phyloP scores from a whole-genome alignment of 2,797 vertebrate genomes.

The Babyrousa celebensis region DNA sequence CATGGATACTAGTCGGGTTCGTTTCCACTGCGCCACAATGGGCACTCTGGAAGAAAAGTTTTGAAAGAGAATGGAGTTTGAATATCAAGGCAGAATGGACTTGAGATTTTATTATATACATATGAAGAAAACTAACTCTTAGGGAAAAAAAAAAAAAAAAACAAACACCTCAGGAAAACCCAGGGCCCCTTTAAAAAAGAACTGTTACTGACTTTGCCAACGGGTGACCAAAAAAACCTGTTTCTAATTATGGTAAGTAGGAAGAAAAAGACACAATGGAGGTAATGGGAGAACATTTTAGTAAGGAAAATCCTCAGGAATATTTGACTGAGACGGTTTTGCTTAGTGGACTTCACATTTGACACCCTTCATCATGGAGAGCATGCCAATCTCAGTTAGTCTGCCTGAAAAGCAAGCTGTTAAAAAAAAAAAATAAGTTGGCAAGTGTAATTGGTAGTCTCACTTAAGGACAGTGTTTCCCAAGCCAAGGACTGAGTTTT shows the following conservation, averaged over 20 bases:
- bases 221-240: background rate
- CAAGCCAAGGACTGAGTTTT: constrained; percentile 65
- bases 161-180: background rate
- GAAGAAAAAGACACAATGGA: background rate
- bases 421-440: constrained; percentile 77
- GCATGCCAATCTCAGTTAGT: constrained; percentile 69
- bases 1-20: too few relatives aligned
- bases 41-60: background rate
- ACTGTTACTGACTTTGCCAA: background rate
- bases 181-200: background rate
- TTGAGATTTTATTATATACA: background rate
- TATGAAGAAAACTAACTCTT: background rate
- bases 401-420: constrained; percentile 74
- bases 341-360: constrained; percentile 44
- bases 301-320: background rate
- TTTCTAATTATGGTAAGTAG: background rate
- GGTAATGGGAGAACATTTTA: background rate
- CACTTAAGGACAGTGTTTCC: constrained; percentile 64
- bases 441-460: constrained; percentile 66
- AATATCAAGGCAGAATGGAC: background rate
- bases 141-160: background rate
- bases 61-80: background rate
- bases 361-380: constrained; percentile 11
- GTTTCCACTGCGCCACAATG: too few relatives aligned
- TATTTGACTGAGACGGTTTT: constrained; percentile 53